These are phyloP conservation scores for Carabus problematicus DNA, from an alignment of 2,888 invertebrate genomes.

Conservation along the genomic window DNA sequence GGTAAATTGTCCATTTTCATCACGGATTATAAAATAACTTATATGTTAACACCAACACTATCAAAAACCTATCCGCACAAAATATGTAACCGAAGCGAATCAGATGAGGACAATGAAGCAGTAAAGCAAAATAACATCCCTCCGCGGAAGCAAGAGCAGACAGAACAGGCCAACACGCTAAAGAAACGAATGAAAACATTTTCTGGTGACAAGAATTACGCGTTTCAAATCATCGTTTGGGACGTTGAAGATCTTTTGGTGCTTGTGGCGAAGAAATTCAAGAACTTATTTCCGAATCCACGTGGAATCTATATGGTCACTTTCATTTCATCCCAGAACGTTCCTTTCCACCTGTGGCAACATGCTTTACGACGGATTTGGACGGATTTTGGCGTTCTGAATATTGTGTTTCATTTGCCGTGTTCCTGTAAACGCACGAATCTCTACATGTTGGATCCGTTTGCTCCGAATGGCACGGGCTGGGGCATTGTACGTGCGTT, in stretches of 20 bases:
- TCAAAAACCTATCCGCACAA: neutral
- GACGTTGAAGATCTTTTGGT: constrained; percentile 30
- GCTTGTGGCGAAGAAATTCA: constrained; percentile 12
- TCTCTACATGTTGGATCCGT: constrained; percentile 41
- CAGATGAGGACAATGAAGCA: neutral
- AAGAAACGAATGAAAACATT: constrained; percentile 33
- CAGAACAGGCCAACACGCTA: constrained; percentile 3
- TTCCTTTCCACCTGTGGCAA: neutral
- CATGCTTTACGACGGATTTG: constrained; percentile 25
- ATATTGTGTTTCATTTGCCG: constrained; percentile 32
- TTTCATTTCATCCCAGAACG: constrained; percentile 15
- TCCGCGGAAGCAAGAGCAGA: neutral
- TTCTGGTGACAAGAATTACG: constrained; percentile 31
- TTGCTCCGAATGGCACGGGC: constrained; percentile 7
- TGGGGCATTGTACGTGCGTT: constrained; percentile 34
- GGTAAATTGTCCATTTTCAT: constrained; percentile 7
- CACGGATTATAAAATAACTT: neutral
- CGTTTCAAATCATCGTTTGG: constrained; percentile 26
- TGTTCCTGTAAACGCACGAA: constrained; percentile 32
- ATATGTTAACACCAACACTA: neutral
- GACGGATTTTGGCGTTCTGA: constrained; percentile 37
- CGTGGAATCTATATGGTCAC: constrained; percentile 30
- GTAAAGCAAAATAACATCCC: neutral
- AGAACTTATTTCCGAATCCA: constrained; percentile 21
- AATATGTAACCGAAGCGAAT: constrained; percentile 21